A percentile compares a stretch with the other conserved stretches of the same genome.
phyloP scores from a whole-genome alignment of 2,888 invertebrate genomes.

The Cylindroiulus punctatus region DNA sequence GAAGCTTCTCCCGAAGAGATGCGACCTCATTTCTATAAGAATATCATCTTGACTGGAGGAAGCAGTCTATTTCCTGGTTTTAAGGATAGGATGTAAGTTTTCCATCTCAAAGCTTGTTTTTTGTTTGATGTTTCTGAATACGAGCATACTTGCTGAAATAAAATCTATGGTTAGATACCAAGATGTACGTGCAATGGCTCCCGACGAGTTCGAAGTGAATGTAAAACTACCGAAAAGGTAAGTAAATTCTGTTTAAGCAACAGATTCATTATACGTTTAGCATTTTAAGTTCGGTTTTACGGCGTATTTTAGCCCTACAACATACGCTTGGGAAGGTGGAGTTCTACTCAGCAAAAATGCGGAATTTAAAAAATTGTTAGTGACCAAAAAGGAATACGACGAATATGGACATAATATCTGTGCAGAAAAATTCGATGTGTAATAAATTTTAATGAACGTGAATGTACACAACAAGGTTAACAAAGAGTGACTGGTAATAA shows the following conservation, averaged over 20 bases:
- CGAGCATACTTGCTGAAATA: background rate
- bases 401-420: conserved; percentile 79
- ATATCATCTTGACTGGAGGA: conserved; percentile 85
- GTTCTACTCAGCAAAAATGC: conserved; percentile 78
- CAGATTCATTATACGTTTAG: background rate
- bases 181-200: conserved; percentile 82
- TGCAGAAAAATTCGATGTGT: conserved; percentile 65
- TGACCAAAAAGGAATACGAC: conserved; percentile 87
- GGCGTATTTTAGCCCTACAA: conserved; percentile 69
- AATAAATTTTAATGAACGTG: background rate
- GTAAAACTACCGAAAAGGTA: conserved; percentile 77
- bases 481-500: background rate
- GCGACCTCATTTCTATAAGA: conserved; percentile 80
- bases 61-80: conserved; percentile 87
- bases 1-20: conserved; percentile 76
- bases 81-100: conserved; percentile 75
- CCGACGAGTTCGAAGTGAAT: conserved; percentile 80
- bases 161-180: conserved; percentile 62
- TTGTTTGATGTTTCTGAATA: no score
- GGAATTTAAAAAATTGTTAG: conserved; percentile 72
- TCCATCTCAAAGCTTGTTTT: no score
- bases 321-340: conserved; percentile 91
- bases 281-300: background rate
- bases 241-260: conserved; percentile 62
- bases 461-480: background rate